Percentiles rank a stretch among this genome's conserved stretches.
Evolutionary conservation across 2,888 invertebrate species (phyloP).

Genomic region (Ptychoptera contaminata): DNA sequence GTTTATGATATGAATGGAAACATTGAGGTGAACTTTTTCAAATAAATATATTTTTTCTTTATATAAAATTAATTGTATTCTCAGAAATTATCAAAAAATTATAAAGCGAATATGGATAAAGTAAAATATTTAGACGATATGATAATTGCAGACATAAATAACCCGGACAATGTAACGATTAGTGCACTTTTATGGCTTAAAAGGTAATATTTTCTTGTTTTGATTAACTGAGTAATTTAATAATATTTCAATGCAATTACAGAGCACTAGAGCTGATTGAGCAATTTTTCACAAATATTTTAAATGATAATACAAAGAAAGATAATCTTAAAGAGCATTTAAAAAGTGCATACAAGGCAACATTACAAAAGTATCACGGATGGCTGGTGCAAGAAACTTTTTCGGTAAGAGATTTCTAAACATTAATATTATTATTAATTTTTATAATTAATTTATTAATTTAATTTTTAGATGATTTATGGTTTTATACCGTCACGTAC

Average conservation of each 20-base stretch:
- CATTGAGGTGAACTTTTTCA: slow-evolving; percentile 30
- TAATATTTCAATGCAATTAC: no score
- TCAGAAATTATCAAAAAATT: slow-evolving; percentile 42
- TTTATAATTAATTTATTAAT: no score
- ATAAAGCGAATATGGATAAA: slow-evolving; percentile 34
- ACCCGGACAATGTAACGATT: slow-evolving; percentile 35
- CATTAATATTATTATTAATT: no score
- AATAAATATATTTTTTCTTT: no score
- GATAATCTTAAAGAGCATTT: slow-evolving; percentile 46
- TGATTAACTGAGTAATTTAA: no score
- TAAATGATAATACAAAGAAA: slow-evolving; percentile 20
- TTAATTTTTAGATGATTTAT: slow-evolving; percentile 40
- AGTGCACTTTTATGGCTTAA: slow-evolving; percentile 61
- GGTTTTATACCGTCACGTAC: slow-evolving; percentile 45
- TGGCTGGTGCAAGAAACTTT: slow-evolving; percentile 63
- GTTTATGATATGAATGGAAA: slow-evolving; percentile 64
- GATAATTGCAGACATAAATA: slow-evolving; percentile 40
- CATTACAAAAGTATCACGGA: slow-evolving; percentile 56
- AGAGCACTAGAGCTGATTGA: slow-evolving; percentile 26
- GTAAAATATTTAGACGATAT: slow-evolving; percentile 50
- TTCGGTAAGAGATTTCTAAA: slow-evolving; percentile 34
- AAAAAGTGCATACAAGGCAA: slow-evolving; percentile 49
- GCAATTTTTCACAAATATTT: slow-evolving; percentile 26
- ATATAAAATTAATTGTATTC: no score
- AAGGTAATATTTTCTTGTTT: no score